phyloP scores from a whole-genome alignment of 1,140 invertebrate genomes.

The Penaeus japonicus region DNA sequence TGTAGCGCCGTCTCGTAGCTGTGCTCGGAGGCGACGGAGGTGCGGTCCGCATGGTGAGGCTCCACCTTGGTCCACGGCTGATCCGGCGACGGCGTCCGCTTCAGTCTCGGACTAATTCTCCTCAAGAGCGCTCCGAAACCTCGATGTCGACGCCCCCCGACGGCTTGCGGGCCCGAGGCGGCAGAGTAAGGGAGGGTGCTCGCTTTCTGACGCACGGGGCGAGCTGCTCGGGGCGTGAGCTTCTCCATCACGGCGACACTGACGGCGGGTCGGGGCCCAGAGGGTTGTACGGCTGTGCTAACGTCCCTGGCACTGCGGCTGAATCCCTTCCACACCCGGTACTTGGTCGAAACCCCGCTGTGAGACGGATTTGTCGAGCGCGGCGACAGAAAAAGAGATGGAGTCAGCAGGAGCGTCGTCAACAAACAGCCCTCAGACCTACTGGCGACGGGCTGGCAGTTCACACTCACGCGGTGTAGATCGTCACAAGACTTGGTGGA shows the following conservation, averaged over 20 bases:
- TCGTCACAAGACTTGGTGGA: slow-evolving; percentile 45
- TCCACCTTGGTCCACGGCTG: slow-evolving; percentile 43
- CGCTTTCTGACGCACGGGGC: slow-evolving; percentile 39
- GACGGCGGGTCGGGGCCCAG: slow-evolving; percentile 25
- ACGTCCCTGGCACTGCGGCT: slow-evolving; percentile 45
- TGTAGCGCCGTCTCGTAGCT: slow-evolving; percentile 49
- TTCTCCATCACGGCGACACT: slow-evolving; percentile 44
- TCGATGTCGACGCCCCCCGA: slow-evolving; percentile 4
- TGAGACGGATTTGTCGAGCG: slow-evolving; percentile 3
- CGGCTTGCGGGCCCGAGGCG: slow-evolving; percentile 38
- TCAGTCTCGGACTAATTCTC: slow-evolving; percentile 33
- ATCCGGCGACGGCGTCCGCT: slow-evolving; percentile 38
- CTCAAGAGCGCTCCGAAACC: slow-evolving; percentile 32
- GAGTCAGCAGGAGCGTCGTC: slow-evolving; percentile 25
- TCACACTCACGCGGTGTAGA: slow-evolving; percentile 35
- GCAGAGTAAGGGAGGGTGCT: slow-evolving; percentile 41
- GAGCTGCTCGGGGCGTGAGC: slow-evolving; percentile 19
- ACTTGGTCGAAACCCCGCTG: slow-evolving; percentile 21
- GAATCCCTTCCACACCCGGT: slow-evolving; percentile 47
- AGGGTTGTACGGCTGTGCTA: neutral
- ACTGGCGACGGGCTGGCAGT: slow-evolving; percentile 15
- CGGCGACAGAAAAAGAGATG: slow-evolving; percentile 23
- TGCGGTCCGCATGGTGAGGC: slow-evolving; percentile 19
- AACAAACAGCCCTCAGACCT: slow-evolving; percentile 49
- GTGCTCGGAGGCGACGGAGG: slow-evolving; percentile 42